Evolutionary conservation across 2,888 invertebrate species (phyloP), one percentile per base, ranked within the genome.

Genomic region (Caenorhabditis sp.): DNA sequence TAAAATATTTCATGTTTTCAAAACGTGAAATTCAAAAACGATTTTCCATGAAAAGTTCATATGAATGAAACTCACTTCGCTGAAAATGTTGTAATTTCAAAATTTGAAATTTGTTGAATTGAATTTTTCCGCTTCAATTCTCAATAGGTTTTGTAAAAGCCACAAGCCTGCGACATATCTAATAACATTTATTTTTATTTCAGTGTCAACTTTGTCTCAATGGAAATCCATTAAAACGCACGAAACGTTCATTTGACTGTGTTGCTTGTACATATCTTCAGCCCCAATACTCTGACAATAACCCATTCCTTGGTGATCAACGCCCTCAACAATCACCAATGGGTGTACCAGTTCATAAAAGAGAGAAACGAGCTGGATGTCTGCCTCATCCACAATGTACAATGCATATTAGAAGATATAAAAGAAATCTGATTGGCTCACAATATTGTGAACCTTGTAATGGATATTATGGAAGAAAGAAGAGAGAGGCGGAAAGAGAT

Each of bases 381-480:
- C 78, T 84, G 10, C 83, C 84, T 4, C 82, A 83, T 60, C 84
- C 84, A 26, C 77, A 83, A 59, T 84, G 84, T 50, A 80, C 76
- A 1, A 57, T 78, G 7, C 70, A 75, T 23, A 49, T 67, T 20
- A 69, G 77, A 25, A 72, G 77, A 38, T 82, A 67, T 61, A 79
- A 80, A 63, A 65, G 83, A 63, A 83, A 82, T 38, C 72, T 78
- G 14, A 63, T 79, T 43, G 80, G 79, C 1, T 80, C 80, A 1
- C 84, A 84, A 70, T 84, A 84, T 65, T 84, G 84, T 65, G 84
- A 83, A 66, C 83, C 83, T 10, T 84, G 84, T 61, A 70, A 77
- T 14, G 83, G 83, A 17, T 66, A 71, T 60, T 76, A 77, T 57
- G 84, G 83, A 53, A 65, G 84, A 26, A 77, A 70, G 70, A 84